Percentiles rank a stretch among this genome's conserved stretches.
Evolutionary conservation across 2,797 vertebrate genomes (phyloP).

Genomic region (Bryconaethiops microstoma): DNA sequence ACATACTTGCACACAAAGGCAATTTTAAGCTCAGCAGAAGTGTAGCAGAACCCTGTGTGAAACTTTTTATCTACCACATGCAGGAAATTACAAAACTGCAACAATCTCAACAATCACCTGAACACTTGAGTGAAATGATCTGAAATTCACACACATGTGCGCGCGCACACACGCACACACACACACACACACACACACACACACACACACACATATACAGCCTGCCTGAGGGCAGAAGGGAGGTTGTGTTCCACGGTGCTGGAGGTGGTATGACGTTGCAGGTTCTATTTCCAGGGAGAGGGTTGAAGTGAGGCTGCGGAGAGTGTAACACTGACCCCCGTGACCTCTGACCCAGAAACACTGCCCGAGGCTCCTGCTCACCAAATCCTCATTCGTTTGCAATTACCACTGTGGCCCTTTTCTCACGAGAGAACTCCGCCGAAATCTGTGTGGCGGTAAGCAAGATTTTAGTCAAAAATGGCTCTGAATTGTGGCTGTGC

Average conservation of each 20-base stretch:
- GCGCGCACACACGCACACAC: conserved; percentile 68
- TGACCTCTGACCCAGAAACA: conserved; percentile 80
- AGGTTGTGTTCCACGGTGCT: conserved; percentile 74
- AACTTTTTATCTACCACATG: not conserved
- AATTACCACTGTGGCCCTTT: conserved; percentile 53
- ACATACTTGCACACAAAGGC: too few species aligned
- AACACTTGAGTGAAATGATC: not conserved
- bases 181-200: conserved; percentile 63
- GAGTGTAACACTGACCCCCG: conserved; percentile 81
- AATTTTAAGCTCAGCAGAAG: not conserved
- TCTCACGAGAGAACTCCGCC: conserved; percentile 43
- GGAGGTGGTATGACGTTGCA: conserved; percentile 77
- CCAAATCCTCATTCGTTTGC: conserved; percentile 72
- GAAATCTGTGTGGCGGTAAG: conserved; percentile 36
- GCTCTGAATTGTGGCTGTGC: conserved; percentile 29
- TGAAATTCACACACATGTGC: conserved; percentile 29
- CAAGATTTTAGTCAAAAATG: conserved; percentile 45
- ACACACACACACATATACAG: conserved; percentile 65
- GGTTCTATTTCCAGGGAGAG: conserved; percentile 78
- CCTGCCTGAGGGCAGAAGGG: conserved; percentile 65
- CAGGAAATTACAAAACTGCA: not conserved
- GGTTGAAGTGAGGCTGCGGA: conserved; percentile 79
- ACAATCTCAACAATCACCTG: not conserved
- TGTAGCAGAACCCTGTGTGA: not conserved
- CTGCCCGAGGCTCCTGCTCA: conserved; percentile 72